Base-by-base conservation (phyloP, 2,888 invertebrate species). In the Embidobia sp. region DNA sequence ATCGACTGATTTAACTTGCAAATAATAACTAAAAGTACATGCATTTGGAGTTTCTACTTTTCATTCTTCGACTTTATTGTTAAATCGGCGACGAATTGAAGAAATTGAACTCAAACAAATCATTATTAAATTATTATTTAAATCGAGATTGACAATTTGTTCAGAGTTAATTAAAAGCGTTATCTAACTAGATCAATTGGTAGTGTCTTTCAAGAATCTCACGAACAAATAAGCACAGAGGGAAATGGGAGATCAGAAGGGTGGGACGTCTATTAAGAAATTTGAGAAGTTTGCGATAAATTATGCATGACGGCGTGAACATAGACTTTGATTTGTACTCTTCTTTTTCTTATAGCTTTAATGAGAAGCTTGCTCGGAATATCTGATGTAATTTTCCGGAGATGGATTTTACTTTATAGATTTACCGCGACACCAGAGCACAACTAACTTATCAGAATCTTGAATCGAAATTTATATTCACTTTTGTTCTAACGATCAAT, bases 281-380 rank as follows among this genome's bases (percentile, higher is more conserved):
- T 70, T 72, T 53, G 63, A 72, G 66, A 75, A 75, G 57, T 72
- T 67, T 48, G 66, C 46, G 51, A 72, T 69, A 63, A 78, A 75
- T 67, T 72, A 72, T 70, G 67, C 70, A 72, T 61, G 59, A 59
- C 42, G 42, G 40, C 18, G 27, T 44, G 63, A 55, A 57, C 63
- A 59, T 46, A 57, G 29, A 51, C 57, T 73, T 66, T 67, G 75
- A 73, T 75, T 78, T 63, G 48, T 72, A 67, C 49, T 72, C 42
- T 44, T 67, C 69, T 63, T 59, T 66, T 51, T 66, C 49, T 40
- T 31, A 64, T 40, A 51, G 37, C 49, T 64, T 66, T 74, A 77
- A 70, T 72, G 77, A 72, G 67, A 67, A 67, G 55, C 67, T 77
- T 67, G 63, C 72, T 46, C 40, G 66, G 72, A 77, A 73, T 77